Conservation (phyloP, 2,888 invertebrate genomes). For the Aleiodes testaceus region DNA sequence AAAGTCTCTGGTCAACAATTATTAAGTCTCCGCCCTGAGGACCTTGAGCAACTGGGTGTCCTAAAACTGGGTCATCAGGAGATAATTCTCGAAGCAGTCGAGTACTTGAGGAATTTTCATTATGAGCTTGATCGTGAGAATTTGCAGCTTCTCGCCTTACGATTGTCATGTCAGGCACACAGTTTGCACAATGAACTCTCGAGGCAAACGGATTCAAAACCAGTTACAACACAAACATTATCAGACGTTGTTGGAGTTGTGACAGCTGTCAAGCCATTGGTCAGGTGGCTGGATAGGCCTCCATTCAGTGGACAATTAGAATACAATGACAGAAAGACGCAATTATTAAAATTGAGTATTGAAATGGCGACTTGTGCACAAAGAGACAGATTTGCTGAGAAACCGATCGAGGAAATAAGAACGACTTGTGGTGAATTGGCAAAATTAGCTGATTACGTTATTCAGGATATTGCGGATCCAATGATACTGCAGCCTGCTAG, state of each 20-base stretch:
- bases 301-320: conserved; percentile 80
- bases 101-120: conserved; percentile 91
- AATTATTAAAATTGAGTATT: conserved; percentile 84
- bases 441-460: conserved; percentile 87
- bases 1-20: conserved; percentile 88
- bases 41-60: conserved; percentile 90
- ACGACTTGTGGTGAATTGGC: conserved; percentile 84
- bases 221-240: conserved; percentile 85
- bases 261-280: conserved; percentile 88
- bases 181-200: conserved; percentile 83
- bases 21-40: conserved; percentile 89
- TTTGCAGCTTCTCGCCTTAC: conserved; percentile 89
- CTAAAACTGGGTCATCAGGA: conserved; percentile 94
- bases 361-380: conserved; percentile 94
- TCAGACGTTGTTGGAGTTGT: conserved; percentile 91
- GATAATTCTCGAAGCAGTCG: conserved; percentile 92
- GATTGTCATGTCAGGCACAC: conserved; percentile 87
- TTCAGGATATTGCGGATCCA: conserved; percentile 91
- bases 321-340: conserved; percentile 81
- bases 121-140: conserved; percentile 94
- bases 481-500: conserved; percentile 93
- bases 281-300: conserved; percentile 90
- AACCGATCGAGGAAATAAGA: conserved; percentile 85
- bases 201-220: conserved; percentile 75
- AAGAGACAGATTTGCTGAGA: conserved; percentile 90